Evolutionary conservation across 2,888 invertebrate species (phyloP), one percentile per base, ranked within the genome.

Genomic region (Halictus quadricinctus): DNA sequence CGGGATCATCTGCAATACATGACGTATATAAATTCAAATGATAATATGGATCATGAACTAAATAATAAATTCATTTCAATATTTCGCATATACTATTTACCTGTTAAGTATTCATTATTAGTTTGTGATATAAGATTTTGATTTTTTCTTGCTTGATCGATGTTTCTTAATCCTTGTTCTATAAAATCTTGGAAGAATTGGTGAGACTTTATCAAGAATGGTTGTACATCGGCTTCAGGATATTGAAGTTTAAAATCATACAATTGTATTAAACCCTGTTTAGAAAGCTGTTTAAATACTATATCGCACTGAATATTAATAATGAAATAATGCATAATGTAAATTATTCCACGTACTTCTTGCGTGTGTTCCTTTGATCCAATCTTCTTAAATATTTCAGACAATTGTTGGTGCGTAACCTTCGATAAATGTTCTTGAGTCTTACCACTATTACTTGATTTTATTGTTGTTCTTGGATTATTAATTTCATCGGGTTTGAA

Each of bases 311-410:
- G n/a, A 60, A n/a, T 25, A 18, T 7, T 69, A 25, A 70, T 13
- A 46, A 41, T 41, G 12, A 18, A 66, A 69, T 15, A 25, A 46
- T 54, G 36, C 21, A 4, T 29, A n/a, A 13, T 41, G n/a, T 66
- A 43, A 54, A 72, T 48, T 54, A 70, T 58, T 80, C 50, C 64
- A 76, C 85, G 83, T 89, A 95, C 95, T 93, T 96, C 96, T 92
- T 95, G 95, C 5, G 97, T 97, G 86, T 97, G 97, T 87, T 98
- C 97, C 95, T 98, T 98, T 73, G 97, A 97, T 64, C 98, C 98
- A 92, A 99, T 98, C 91, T 98, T 97, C 94, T 97, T 98, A 91
- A 99, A 97, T 92, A 99, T 99, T 92, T 97, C 97, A 0, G 98
- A 97, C 83, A 99, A 95, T 90, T 97, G 97, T 88, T 98, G 98